Evolutionary conservation across 2,888 invertebrate species (phyloP), one percentile per base, ranked within the genome.

Genomic region (Syritta pipiens): DNA sequence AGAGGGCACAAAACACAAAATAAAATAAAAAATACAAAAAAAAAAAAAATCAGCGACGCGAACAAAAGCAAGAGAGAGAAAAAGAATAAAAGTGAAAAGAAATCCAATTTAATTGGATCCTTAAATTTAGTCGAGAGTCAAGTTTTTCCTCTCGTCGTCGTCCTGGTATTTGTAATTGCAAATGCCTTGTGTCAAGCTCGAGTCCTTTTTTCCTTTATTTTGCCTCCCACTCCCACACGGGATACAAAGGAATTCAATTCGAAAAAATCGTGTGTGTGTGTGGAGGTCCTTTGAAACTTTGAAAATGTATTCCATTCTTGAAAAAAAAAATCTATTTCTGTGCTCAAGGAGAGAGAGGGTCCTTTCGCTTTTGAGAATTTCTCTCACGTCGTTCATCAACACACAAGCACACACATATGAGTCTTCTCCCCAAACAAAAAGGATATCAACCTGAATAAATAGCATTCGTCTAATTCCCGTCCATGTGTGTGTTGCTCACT

Each of bases 81-180:
- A 17, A 7, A 40, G 37, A 49, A 19, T 37, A 67, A n/a, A 67
- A 55, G 26, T 1, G 12, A 37, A 67, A 68, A 59, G 32, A 26
- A 69, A 77, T 65, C 48, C 60, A 77, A 77, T 60, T 65, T 72
- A 77, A 72, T 77, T 77, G 77, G 72, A 72, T 77, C 65, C 77
- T 72, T 65, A 60, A 60, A 75, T 71, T 57, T 53, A 51, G 20
- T 53, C 53, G 37, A 60, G 40, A 53, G 24, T 63, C 57, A 28
- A 30, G 57, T 68, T 46, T 71, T 67, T 37, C 20, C 40, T 53
- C 35, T 20, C 2, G 9, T 37, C 17, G 63, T 60, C 59, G 26
- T 48, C 32, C 53, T 60, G 51, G 59, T 53, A 65, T 71, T 77
- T 65, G 69, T 77, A 46, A 46, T 71, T 77, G 51, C 59, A 71